Conservation (phyloP, 2,113 vertebrate genomes). For the Ammodytes dubius region DNA sequence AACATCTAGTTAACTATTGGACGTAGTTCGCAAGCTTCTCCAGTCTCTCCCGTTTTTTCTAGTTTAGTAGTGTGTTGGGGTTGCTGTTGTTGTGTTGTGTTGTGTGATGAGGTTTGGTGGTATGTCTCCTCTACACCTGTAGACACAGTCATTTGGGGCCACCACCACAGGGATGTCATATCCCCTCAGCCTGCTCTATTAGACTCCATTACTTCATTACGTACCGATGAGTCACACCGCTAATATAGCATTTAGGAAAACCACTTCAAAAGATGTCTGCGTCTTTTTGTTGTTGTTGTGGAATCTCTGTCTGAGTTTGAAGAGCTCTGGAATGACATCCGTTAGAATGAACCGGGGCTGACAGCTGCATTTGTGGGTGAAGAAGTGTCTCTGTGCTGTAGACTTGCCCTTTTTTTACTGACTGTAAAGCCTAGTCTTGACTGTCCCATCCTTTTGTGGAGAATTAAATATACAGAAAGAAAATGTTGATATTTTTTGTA, state of each 20-base stretch:
- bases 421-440: neutral
- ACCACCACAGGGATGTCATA: slow-evolving; percentile 70
- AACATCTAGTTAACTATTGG: too few species aligned
- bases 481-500: too few species aligned
- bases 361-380: slow-evolving; percentile 34
- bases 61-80: too few species aligned
- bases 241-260: slow-evolving; percentile 66
- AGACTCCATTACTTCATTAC: slow-evolving; percentile 66
- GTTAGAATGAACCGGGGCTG: slow-evolving; percentile 13
- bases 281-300: slow-evolving; percentile 56
- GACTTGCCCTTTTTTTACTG: slow-evolving; percentile 21
- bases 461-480: neutral
- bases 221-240: slow-evolving; percentile 72
- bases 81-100: too few species aligned
- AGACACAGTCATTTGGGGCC: slow-evolving; percentile 55
- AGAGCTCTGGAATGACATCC: slow-evolving; percentile 26
- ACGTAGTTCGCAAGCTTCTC: too few species aligned
- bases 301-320: slow-evolving; percentile 61
- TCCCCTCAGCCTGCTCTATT: slow-evolving; percentile 56
- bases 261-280: slow-evolving; percentile 80
- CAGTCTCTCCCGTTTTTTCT: too few species aligned
- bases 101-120: slow-evolving; percentile 40
- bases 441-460: neutral
- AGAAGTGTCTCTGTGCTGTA: neutral
- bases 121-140: slow-evolving; percentile 65